A percentile compares a stretch with the other conserved stretches of the same genome.
These are phyloP conservation scores for Drosophila pseudotakahashii DNA, from an alignment of 2,888 invertebrate species.

Conservation along the genomic window DNA sequence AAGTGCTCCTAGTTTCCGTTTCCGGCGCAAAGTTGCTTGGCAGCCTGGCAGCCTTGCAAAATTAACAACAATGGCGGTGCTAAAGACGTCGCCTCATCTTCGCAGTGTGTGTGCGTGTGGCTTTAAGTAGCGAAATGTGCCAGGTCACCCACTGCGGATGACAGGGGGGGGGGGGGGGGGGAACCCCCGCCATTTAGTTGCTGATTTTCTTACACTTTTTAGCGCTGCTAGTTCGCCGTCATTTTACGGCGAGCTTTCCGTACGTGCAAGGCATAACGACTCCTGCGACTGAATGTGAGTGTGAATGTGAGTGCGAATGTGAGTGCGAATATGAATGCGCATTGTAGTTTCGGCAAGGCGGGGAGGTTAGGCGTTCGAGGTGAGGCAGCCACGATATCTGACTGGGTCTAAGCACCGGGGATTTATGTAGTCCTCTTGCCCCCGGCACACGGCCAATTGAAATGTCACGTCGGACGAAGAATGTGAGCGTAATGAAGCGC, in stretches of 20 bases:
- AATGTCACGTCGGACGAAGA: constrained; percentile 77
- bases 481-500: constrained; percentile 76
- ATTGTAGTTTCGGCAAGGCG: constrained; percentile 30
- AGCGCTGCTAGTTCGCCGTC: constrained; percentile 64
- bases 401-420: constrained; percentile 36
- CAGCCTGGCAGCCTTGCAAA: constrained; percentile 64
- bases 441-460: constrained; percentile 67
- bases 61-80: constrained; percentile 79
- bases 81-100: constrained; percentile 67
- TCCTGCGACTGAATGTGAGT: constrained; percentile 8
- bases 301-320: constrained; percentile 8
- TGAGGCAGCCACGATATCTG: constrained; percentile 17
- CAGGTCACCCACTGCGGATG: constrained; percentile 14
- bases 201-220: constrained; percentile 76
- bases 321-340: constrained; percentile 25
- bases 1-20: constrained; percentile 78
- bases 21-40: constrained; percentile 68
- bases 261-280: constrained; percentile 42
- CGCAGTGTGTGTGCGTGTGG: constrained; percentile 54
- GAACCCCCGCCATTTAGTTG: constrained; percentile 56
- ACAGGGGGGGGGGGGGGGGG: neutral
- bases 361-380: constrained; percentile 15
- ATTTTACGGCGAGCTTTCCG: constrained; percentile 59
- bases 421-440: constrained; percentile 73
- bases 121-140: constrained; percentile 76